Conservation (phyloP, 1,140 invertebrate species). For the Thalassaphorura encarpata region DNA sequence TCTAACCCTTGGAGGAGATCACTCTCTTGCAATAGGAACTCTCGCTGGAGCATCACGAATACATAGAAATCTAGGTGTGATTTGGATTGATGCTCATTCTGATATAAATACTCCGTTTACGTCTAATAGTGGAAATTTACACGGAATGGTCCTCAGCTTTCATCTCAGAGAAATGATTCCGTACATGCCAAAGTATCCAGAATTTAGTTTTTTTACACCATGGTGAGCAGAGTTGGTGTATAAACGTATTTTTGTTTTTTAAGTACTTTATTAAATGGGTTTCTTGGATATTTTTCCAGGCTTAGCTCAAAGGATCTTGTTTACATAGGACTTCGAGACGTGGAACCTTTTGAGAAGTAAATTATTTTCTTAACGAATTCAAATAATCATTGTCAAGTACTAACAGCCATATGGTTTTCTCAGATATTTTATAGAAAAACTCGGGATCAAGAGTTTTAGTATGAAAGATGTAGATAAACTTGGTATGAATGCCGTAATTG, state of each 20-base stretch:
- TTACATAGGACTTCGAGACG: slow-evolving; percentile 77
- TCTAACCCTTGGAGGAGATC: slow-evolving; percentile 63
- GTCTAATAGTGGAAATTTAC: slow-evolving; percentile 69
- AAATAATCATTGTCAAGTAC: background rate
- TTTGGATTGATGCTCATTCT: slow-evolving; percentile 92
- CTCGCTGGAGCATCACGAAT: slow-evolving; percentile 51
- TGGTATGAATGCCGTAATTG: slow-evolving; percentile 62
- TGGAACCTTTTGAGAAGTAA: slow-evolving; percentile 68
- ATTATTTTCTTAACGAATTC: background rate
- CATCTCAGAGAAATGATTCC: slow-evolving; percentile 17
- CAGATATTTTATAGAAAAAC: slow-evolving; percentile 51
- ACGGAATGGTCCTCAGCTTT: slow-evolving; percentile 71
- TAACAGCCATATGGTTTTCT: background rate
- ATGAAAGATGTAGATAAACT: slow-evolving; percentile 74
- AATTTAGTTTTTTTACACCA: slow-evolving; percentile 21
- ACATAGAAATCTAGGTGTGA: slow-evolving; percentile 61
- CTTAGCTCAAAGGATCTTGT: slow-evolving; percentile 70
- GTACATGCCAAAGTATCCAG: slow-evolving; percentile 9
- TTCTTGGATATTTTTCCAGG: too few species aligned
- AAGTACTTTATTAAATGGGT: too few species aligned
- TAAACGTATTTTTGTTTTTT: too few species aligned
- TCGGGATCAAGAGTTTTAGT: slow-evolving; percentile 61
- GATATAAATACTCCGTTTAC: slow-evolving; percentile 85
- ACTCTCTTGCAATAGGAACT: slow-evolving; percentile 73
- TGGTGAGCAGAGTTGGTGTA: too few species aligned